Base-by-base conservation (phyloP, 2,113 vertebrate genomes). In the Dicentrarchus labrax region DNA sequence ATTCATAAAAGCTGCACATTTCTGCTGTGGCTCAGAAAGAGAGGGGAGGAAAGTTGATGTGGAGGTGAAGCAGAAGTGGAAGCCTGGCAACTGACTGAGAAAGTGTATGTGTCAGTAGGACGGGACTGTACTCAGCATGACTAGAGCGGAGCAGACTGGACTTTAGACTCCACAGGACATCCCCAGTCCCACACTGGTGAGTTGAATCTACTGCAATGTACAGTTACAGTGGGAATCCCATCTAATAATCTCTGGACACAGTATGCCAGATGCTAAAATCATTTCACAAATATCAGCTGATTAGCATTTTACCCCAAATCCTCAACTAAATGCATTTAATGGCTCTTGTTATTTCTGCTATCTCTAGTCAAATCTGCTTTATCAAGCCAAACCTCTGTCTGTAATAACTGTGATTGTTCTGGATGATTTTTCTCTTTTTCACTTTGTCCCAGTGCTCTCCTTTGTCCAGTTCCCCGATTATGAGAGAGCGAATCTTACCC, bases 1-100 rank as follows among this genome's bases (percentile, higher is more conserved):
- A 97, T 98, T 98, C 96, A 98, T 96, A 95, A 97, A 97, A 94
- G 86, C 88, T 85, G 90, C 90, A 86, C 91, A 91, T 86, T 90
- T 88, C 87, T 87, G 90, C 74, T 68, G 66, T 38, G 72, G 70
- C 65, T 60, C 79, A 83, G 79, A 76, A 64, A 84, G 85, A 74
- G 62, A 82, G 13, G 36, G 62, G 64, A 83, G 71, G 61, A 87
- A 78, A 83, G 87, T 87, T 82, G 76, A 76, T 60, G 39, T 54
- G 79, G 76, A 81, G 85, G 78, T 84, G 84, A 83, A 53, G 53
- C 73, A 48, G 78, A 80, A 70, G 60, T 72, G 72, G 80, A 75
- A 48, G 50, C 68, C 67, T 30, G 70, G 54, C 11, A 57, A 72
- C 78, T 72, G 85, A 71, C 76, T 54, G 67, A 74, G 69, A 77